Evolutionary conservation across 2,113 vertebrate genomes (phyloP).

Genomic region (Tauraco erythrolophus): DNA sequence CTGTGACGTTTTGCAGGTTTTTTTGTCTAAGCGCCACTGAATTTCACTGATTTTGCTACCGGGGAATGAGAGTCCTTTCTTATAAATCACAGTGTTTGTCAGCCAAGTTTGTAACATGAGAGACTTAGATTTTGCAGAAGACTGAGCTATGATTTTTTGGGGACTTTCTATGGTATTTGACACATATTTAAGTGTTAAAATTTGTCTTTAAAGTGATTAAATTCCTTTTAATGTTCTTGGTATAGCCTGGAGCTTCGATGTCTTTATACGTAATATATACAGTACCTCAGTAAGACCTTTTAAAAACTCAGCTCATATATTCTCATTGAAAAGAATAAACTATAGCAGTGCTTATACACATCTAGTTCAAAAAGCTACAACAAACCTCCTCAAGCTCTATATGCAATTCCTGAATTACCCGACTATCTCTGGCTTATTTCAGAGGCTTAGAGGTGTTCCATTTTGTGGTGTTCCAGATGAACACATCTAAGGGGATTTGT

Average conservation of each 20-base stretch:
- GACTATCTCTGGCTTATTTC: neutral
- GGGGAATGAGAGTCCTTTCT: neutral
- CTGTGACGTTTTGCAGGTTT: neutral
- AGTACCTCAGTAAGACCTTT: neutral
- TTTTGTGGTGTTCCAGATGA: neutral
- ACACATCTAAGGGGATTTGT: neutral
- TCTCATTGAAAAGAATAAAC: neutral
- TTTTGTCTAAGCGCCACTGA: neutral
- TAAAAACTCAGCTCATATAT: neutral
- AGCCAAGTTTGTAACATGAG: neutral
- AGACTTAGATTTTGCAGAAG: neutral
- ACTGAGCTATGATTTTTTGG: neutral
- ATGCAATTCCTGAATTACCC: neutral
- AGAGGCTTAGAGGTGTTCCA: neutral
- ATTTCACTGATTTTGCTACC: neutral
- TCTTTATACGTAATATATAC: neutral
- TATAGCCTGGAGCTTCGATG: neutral
- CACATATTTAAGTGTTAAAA: neutral
- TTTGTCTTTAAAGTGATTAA: neutral
- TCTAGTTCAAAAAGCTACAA: neutral
- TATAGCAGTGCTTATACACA: neutral
- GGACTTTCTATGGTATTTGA: neutral
- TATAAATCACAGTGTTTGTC: neutral
- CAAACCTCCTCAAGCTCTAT: neutral
- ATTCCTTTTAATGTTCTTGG: neutral